Percentiles rank a stretch among this genome's conserved stretches.
phyloP scores from a whole-genome alignment of 2,797 vertebrate genomes.

The Remorina albescens region DNA sequence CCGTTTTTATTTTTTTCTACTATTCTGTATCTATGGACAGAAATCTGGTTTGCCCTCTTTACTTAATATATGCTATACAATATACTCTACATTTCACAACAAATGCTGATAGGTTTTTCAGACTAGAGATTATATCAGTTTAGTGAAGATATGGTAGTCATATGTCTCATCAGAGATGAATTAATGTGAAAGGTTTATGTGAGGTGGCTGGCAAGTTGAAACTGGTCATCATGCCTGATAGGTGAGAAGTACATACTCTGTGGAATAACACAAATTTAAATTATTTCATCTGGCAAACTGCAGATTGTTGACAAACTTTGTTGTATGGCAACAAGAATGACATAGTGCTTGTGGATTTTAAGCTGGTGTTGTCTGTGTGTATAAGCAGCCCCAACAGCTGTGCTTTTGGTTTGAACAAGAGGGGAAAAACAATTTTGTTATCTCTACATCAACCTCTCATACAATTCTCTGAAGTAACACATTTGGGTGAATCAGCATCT shows the following conservation, averaged over 20 bases:
- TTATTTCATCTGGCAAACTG: slow-evolving; percentile 26
- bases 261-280: not conserved
- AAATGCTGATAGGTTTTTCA: not conserved
- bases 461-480: not conserved
- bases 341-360: slow-evolving; percentile 27
- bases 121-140: slow-evolving; percentile 15
- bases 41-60: slow-evolving; percentile 21
- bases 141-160: not conserved
- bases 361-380: slow-evolving; percentile 25
- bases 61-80: slow-evolving; percentile 31
- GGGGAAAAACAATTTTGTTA: not conserved
- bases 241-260: slow-evolving; percentile 6
- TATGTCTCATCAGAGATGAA: slow-evolving; percentile 7
- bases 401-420: slow-evolving; percentile 9
- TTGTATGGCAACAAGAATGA: slow-evolving; percentile 42
- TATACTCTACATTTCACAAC: not conserved
- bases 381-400: slow-evolving; percentile 11
- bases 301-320: slow-evolving; percentile 36
- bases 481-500: not conserved
- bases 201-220: slow-evolving; percentile 24
- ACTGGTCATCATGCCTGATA: slow-evolving; percentile 16
- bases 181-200: slow-evolving; percentile 4
- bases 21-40: slow-evolving; percentile 13
- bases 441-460: not conserved
- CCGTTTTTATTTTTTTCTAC: slow-evolving; percentile 30